Conservation (phyloP, 2,113 vertebrate genomes). For the Dasyprocta punctata region DNA sequence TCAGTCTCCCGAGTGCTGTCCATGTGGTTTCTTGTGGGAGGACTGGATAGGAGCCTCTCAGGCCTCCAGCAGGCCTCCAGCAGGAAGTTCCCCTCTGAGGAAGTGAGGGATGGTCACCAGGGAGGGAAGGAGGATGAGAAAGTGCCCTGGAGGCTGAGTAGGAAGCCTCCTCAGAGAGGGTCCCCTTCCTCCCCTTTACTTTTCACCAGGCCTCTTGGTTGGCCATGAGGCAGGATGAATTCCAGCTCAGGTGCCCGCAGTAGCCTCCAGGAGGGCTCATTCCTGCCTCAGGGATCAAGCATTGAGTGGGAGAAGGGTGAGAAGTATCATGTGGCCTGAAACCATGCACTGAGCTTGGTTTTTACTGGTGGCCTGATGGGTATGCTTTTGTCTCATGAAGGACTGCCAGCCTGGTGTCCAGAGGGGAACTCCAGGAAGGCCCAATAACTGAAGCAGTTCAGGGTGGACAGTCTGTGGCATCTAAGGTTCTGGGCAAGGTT, state of each 20-base stretch:
- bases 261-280: neutral
- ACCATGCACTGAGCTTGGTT: neutral
- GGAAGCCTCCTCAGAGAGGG: neutral
- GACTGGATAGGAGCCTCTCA: neutral
- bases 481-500: neutral
- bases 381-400: neutral
- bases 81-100: neutral
- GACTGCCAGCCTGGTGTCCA: neutral
- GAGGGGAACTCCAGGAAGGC: neutral
- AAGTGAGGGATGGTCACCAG: neutral
- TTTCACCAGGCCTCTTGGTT: neutral
- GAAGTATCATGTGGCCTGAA: slow-evolving; percentile 31
- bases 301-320: neutral
- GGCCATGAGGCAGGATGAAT: neutral
- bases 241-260: neutral
- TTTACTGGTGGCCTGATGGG: neutral
- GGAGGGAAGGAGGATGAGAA: neutral
- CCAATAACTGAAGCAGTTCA: neutral
- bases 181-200: neutral
- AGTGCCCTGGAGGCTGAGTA: neutral
- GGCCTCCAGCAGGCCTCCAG: neutral
- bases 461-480: neutral
- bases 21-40: neutral
- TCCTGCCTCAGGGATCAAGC: neutral
- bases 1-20: too few relatives aligned